These are phyloP conservation scores for Agrilus planipennis DNA, from an alignment of 1,140 invertebrate species.

Conservation along the genomic window DNA sequence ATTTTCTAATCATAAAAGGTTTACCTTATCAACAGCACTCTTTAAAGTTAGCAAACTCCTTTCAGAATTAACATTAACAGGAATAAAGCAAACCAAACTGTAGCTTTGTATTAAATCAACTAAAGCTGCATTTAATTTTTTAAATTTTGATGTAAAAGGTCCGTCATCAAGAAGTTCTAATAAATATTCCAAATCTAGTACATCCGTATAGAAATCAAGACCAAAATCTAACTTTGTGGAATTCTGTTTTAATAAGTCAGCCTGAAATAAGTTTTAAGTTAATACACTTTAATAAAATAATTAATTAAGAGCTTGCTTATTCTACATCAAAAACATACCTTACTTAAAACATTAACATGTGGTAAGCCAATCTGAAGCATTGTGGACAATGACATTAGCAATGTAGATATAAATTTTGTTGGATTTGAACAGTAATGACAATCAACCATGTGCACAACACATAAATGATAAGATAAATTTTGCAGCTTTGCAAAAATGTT, in stretches of 20 bases:
- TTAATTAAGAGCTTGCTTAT: too few species aligned
- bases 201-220: constrained; percentile 94
- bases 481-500: constrained; percentile 63
- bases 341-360: constrained; percentile 93
- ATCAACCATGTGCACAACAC: constrained; percentile 88
- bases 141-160: constrained; percentile 62
- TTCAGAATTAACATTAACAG: constrained; percentile 67
- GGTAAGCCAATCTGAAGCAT: constrained; percentile 93
- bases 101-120: constrained; percentile 86
- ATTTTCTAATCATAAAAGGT: neutral
- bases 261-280: constrained; percentile 19
- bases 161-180: constrained; percentile 68
- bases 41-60: constrained; percentile 59
- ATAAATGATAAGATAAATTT: constrained; percentile 60
- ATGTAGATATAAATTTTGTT: constrained; percentile 78
- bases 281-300: neutral
- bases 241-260: constrained; percentile 77
- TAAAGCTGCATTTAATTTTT: constrained; percentile 79
- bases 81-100: constrained; percentile 79
- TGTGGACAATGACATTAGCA: constrained; percentile 79
- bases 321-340: too few species aligned
- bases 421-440: constrained; percentile 95
- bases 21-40: constrained; percentile 73
- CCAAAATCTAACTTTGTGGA: constrained; percentile 72
- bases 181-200: constrained; percentile 86